A percentile compares a stretch with the other conserved stretches of the same genome.
Conservation (phyloP, 2,888 invertebrate genomes). For the Elaeidobius kamerunicus region DNA sequence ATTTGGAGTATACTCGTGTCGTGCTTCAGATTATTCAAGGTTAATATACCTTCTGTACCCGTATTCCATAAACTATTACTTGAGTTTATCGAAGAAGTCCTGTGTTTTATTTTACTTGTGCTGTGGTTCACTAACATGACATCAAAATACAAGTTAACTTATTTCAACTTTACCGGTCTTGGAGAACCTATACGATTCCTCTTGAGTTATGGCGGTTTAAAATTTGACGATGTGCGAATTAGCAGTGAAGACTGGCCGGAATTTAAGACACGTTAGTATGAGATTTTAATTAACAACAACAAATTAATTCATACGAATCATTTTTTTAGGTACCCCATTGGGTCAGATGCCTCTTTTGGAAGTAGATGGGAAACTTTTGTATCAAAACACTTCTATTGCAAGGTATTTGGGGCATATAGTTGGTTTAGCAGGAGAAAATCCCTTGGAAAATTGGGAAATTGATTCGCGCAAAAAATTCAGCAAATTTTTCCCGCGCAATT, state of each 20-base stretch:
- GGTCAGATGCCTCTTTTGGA: conserved; percentile 54
- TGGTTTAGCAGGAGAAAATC: conserved; percentile 53
- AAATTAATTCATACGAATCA: background rate
- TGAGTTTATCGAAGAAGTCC: too few relatives aligned
- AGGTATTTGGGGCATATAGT: conserved; percentile 59
- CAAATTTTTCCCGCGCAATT: too few relatives aligned
- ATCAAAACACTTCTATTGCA: conserved; percentile 56
- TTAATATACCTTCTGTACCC: too few relatives aligned
- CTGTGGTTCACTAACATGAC: background rate
- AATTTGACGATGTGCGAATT: background rate
- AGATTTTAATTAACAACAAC: too few relatives aligned
- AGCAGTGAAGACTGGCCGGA: background rate
- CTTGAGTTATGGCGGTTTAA: background rate
- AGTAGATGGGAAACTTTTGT: conserved; percentile 57
- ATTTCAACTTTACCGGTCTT: background rate
- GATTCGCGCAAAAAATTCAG: too few relatives aligned
- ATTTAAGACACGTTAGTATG: background rate
- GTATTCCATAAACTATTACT: too few relatives aligned
- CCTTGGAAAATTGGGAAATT: conserved; percentile 49
- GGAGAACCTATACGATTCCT: background rate
- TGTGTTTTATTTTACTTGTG: too few relatives aligned
- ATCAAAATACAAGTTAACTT: background rate
- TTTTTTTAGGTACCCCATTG: conserved; percentile 7
- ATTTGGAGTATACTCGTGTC: too few relatives aligned
- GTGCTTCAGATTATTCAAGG: too few relatives aligned